phyloP scores from a whole-genome alignment of 2,797 vertebrate genomes.

The Acrocephalus scirpaceus region DNA sequence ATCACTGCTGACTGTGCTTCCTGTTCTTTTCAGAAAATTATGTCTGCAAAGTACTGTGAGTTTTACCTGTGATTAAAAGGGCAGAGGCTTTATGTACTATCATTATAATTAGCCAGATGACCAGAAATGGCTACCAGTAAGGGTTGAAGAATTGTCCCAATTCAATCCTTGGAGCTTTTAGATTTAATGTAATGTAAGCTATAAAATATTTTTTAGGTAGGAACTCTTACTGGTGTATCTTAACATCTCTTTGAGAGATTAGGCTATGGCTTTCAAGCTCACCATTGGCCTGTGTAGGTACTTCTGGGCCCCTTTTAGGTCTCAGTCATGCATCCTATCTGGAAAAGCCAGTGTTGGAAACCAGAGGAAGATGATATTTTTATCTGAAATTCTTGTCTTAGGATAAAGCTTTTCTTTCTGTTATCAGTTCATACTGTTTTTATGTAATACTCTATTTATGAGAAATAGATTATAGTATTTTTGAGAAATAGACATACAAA shows the following conservation, averaged over 20 bases:
- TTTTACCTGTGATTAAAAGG: not conserved
- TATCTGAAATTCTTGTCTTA: not conserved
- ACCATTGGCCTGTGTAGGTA: not conserved
- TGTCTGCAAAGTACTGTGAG: not conserved
- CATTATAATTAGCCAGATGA: not conserved
- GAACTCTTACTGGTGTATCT: not conserved
- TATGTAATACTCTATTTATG: not conserved
- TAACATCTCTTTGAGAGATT: not conserved
- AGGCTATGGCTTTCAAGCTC: not conserved
- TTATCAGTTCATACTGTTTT: not conserved
- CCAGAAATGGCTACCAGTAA: not conserved
- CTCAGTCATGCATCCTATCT: not conserved
- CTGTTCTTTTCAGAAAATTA: not conserved
- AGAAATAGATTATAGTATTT: not conserved
- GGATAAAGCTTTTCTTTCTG: not conserved
- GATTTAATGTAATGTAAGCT: not conserved
- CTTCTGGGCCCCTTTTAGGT: not conserved
- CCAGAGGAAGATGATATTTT: not conserved
- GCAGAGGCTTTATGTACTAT: not conserved
- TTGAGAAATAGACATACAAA: not conserved
- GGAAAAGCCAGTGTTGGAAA: not conserved
- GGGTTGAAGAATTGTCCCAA: rapidly evolving
- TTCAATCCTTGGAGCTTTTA: not conserved
- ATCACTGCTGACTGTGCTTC: not conserved
- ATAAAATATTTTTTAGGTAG: not conserved